Evolutionary conservation across 2,888 invertebrate genomes (phyloP).

Genomic region (Colletes collaris): DNA sequence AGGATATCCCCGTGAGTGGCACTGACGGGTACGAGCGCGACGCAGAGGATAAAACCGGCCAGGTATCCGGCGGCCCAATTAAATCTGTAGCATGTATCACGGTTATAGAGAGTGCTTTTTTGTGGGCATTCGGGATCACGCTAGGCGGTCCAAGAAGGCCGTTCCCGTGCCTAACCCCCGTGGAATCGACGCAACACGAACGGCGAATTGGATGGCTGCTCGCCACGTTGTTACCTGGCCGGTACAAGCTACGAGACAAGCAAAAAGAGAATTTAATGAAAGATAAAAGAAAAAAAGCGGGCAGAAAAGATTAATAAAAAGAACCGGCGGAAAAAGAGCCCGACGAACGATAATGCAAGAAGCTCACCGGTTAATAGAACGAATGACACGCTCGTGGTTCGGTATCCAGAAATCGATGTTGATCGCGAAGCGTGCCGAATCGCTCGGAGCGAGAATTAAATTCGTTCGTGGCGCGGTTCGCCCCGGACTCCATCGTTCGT

Average conservation of each 20-base stretch:
- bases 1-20: conserved; percentile 13
- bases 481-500: not conserved
- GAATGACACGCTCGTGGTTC: conserved; percentile 74
- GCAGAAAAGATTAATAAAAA: not conserved
- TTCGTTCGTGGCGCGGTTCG: conserved; percentile 20
- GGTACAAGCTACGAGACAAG: conserved; percentile 18
- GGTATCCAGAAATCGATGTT: conserved; percentile 54
- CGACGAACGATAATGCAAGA: conserved; percentile 48
- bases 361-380: conserved; percentile 72
- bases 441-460: conserved; percentile 52
- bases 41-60: conserved; percentile 44
- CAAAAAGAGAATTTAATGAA: not conserved
- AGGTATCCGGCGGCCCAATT: conserved; percentile 69
- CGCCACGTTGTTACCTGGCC: conserved; percentile 17
- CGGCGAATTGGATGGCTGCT: conserved; percentile 44
- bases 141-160: conserved; percentile 62
- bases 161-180: conserved; percentile 65
- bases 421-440: conserved; percentile 66
- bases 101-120: conserved; percentile 65
- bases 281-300: not conserved
- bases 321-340: not conserved
- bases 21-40: conserved; percentile 37
- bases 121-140: conserved; percentile 53
- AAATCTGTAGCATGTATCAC: conserved; percentile 66
- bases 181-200: conserved; percentile 64